Conservation (phyloP, 1,140 invertebrate species). For the Aporrectodea caliginosa region DNA sequence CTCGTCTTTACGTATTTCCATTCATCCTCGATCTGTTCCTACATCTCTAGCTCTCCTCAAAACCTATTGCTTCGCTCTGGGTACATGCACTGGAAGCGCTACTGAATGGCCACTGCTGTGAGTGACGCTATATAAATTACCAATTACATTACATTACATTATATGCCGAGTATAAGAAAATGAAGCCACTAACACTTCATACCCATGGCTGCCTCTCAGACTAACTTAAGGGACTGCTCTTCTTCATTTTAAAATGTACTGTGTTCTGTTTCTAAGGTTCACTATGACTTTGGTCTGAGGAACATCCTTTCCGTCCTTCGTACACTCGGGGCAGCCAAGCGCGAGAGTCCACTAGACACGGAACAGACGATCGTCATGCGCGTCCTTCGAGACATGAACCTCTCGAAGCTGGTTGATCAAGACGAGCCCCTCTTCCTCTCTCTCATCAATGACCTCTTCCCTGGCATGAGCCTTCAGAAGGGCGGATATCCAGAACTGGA, state of each 20-base stretch:
- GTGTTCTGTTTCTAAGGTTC: conserved; percentile 66
- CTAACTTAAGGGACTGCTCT: too few relatives aligned
- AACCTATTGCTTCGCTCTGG: neutral
- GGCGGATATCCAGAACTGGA: conserved; percentile 75
- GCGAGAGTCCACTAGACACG: conserved; percentile 82
- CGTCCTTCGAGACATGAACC: conserved; percentile 93
- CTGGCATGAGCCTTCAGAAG: conserved; percentile 86
- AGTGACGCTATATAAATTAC: too few relatives aligned
- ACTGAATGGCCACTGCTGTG: too few relatives aligned
- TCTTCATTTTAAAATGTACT: too few relatives aligned
- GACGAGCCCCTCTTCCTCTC: conserved; percentile 95
- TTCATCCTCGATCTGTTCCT: too few relatives aligned
- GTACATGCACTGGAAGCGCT: too few relatives aligned
- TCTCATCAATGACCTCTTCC: conserved; percentile 89
- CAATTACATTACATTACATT: too few relatives aligned
- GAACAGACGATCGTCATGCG: conserved; percentile 95
- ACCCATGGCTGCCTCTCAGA: too few relatives aligned
- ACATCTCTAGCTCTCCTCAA: too few relatives aligned
- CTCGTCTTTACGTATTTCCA: too few relatives aligned
- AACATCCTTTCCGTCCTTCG: conserved; percentile 91
- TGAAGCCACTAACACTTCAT: too few relatives aligned
- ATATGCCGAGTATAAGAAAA: too few relatives aligned
- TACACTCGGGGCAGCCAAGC: conserved; percentile 84
- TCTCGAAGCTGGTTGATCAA: conserved; percentile 91
- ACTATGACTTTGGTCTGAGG: conserved; percentile 92